Evolutionary conservation across 2,888 invertebrate genomes (phyloP).

Genomic region (Ophioninae sp.): DNA sequence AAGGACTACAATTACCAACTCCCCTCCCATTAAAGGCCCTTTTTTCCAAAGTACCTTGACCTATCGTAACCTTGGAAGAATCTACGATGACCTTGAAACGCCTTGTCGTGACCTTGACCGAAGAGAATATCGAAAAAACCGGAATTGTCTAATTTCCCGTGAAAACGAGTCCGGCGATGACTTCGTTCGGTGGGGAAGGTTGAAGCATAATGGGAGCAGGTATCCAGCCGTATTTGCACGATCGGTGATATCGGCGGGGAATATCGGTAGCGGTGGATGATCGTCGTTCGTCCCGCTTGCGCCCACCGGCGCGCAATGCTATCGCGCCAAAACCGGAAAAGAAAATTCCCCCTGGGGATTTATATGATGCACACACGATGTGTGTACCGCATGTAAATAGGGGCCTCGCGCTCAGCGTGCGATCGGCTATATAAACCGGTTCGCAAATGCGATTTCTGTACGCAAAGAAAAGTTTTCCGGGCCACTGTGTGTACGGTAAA

Average conservation of each 20-base stretch:
- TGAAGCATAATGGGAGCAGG: not conserved
- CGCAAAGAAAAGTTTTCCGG: slow-evolving; percentile 15
- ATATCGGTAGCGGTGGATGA: slow-evolving; percentile 45
- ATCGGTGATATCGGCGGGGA: slow-evolving; percentile 20
- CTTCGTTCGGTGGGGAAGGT: too few species aligned
- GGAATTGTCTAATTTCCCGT: too few species aligned
- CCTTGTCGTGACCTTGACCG: too few species aligned
- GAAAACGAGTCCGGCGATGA: too few species aligned
- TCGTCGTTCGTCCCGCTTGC: slow-evolving; percentile 58
- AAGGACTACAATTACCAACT: too few species aligned
- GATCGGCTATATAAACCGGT: slow-evolving; percentile 53
- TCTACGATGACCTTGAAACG: too few species aligned
- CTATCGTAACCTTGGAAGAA: too few species aligned
- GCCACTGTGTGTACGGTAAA: slow-evolving; percentile 13
- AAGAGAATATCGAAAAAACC: too few species aligned
- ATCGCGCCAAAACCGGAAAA: slow-evolving; percentile 68
- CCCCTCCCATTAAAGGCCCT: too few species aligned
- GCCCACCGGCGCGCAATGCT: slow-evolving; percentile 42
- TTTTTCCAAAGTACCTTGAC: too few species aligned
- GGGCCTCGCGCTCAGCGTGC: slow-evolving; percentile 65
- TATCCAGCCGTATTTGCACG: not conserved
- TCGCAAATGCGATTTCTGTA: slow-evolving; percentile 31
- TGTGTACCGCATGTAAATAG: slow-evolving; percentile 55
- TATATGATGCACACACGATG: slow-evolving; percentile 44
- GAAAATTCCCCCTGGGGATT: slow-evolving; percentile 66